Conservation (phyloP, 2,797 vertebrate species). For the Coracias cyanogaster region DNA sequence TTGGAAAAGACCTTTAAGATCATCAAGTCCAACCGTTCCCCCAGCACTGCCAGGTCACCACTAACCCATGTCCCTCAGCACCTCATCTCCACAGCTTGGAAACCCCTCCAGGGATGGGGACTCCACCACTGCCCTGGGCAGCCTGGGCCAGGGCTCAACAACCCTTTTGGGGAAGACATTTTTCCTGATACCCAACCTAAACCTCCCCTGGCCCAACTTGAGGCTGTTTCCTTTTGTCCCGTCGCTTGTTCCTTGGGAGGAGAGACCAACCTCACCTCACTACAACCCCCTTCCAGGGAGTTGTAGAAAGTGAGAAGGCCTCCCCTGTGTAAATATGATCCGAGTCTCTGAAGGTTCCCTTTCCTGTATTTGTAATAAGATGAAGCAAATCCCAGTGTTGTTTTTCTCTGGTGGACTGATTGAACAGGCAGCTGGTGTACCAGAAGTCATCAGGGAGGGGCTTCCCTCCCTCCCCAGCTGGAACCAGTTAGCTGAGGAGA, state of each 20-base stretch:
- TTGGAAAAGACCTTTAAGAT: neutral
- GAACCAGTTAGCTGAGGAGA: neutral
- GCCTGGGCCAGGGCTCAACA: neutral
- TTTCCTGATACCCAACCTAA: neutral
- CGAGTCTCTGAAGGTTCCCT: neutral
- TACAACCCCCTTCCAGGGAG: neutral
- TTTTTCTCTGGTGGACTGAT: neutral
- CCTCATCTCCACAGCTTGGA: neutral
- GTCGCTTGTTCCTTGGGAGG: neutral
- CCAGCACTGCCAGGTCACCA: neutral
- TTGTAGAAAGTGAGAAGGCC: neutral
- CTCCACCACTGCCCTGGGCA: neutral
- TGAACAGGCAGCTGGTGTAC: neutral
- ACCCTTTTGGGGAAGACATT: neutral
- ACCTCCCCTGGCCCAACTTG: neutral
- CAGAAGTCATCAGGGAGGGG: neutral
- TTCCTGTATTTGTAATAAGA: neutral
- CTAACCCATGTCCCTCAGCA: neutral
- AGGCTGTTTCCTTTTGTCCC: neutral
- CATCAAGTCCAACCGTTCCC: no score
- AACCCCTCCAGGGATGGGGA: neutral
- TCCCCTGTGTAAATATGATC: neutral
- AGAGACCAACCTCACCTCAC: neutral
- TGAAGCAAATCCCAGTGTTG: neutral
- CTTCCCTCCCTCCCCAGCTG: neutral